Evolutionary conservation across 2,113 vertebrate species (phyloP).

Genomic region (Mesembrinibis cayennensis): DNA sequence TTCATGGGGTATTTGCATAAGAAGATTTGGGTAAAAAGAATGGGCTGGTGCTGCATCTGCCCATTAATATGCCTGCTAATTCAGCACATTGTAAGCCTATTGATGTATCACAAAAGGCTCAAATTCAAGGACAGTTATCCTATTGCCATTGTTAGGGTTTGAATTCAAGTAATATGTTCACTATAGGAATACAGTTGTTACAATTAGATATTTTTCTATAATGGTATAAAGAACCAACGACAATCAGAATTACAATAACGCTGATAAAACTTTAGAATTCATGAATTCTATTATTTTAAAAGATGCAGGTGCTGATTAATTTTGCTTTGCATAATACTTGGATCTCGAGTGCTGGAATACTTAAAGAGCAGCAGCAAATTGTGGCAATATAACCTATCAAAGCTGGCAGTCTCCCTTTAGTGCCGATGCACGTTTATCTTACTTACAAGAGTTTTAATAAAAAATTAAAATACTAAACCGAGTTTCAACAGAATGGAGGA

Average conservation of each 20-base stretch:
- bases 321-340: slow-evolving; percentile 47
- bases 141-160: slow-evolving; percentile 92
- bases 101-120: slow-evolving; percentile 95
- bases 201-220: slow-evolving; percentile 91
- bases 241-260: slow-evolving; percentile 67
- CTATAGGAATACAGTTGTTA: slow-evolving; percentile 97
- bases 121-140: slow-evolving; percentile 98
- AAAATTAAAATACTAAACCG: slow-evolving; percentile 67
- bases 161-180: slow-evolving; percentile 88
- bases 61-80: slow-evolving; percentile 99
- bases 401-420: background rate
- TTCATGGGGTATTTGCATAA: slow-evolving; percentile 99
- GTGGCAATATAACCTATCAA: slow-evolving; percentile 18
- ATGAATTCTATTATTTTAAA: slow-evolving; percentile 59
- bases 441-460: slow-evolving; percentile 70
- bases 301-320: slow-evolving; percentile 65
- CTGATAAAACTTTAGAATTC: slow-evolving; percentile 53
- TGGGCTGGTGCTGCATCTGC: slow-evolving; percentile 89
- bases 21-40: slow-evolving; percentile 97
- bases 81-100: slow-evolving; percentile 99
- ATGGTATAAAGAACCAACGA: slow-evolving; percentile 77
- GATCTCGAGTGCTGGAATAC: background rate
- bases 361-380: slow-evolving; percentile 22
- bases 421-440: slow-evolving; percentile 34
- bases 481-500: slow-evolving; percentile 32